These are phyloP conservation scores for Tetrax tetrax DNA, from an alignment of 2,113 vertebrate species.

Conservation along the genomic window DNA sequence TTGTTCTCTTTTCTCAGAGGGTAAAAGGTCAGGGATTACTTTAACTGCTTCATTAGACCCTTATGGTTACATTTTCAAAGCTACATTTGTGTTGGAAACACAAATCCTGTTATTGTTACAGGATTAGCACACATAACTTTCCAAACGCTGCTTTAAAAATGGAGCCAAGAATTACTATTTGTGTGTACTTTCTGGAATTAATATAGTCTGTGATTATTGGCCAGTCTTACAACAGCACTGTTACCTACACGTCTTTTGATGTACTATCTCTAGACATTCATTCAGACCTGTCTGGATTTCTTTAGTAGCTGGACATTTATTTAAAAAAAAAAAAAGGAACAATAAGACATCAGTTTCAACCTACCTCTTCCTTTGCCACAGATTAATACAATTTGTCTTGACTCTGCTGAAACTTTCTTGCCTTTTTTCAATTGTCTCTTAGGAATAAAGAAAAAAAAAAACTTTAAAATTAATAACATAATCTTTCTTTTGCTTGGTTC, in stretches of 20 bases:
- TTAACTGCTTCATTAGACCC: constrained; percentile 29
- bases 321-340: neutral
- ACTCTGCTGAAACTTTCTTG: neutral
- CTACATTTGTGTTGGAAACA: constrained; percentile 49
- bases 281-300: constrained; percentile 28
- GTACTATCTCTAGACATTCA: constrained; percentile 21
- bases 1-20: constrained; percentile 17
- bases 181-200: constrained; percentile 64
- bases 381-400: neutral
- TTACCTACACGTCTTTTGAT: neutral
- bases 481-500: neutral
- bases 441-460: neutral
- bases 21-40: constrained; percentile 44
- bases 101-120: constrained; percentile 70
- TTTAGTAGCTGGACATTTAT: neutral
- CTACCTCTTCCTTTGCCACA: neutral
- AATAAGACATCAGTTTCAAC: neutral
- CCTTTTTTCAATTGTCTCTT: neutral
- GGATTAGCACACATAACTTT: constrained; percentile 70
- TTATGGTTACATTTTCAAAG: constrained; percentile 66
- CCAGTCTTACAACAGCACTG: neutral
- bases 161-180: constrained; percentile 68
- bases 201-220: constrained; percentile 53
- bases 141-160: constrained; percentile 65
- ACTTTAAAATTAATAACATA: neutral